These are phyloP conservation scores for Lathamus discolor DNA, from an alignment of 2,113 vertebrate species.

Conservation along the genomic window DNA sequence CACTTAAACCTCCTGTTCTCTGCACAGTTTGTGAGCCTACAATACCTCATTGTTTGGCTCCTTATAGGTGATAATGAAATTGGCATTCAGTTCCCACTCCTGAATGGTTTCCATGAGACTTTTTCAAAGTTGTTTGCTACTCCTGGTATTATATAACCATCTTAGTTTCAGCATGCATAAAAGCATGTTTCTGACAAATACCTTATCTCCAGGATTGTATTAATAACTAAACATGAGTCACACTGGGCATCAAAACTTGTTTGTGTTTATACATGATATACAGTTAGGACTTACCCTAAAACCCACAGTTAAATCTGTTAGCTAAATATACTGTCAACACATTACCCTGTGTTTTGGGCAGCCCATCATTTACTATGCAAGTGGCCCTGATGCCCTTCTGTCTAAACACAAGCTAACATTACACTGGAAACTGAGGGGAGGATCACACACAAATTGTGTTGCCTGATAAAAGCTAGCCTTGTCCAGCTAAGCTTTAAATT, in stretches of 20 bases:
- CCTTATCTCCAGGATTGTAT: constrained; percentile 59
- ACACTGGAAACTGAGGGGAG: neutral
- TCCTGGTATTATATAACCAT: constrained; percentile 47
- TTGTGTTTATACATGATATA: neutral
- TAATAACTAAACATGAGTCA: constrained; percentile 53
- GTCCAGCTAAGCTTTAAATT: neutral
- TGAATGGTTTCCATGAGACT: constrained; percentile 29
- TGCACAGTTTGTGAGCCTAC: constrained; percentile 4
- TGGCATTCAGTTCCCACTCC: constrained; percentile 26
- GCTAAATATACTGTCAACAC: neutral
- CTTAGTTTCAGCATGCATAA: constrained; percentile 46
- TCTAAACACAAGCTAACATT: neutral
- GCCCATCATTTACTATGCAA: neutral
- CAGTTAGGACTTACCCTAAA: neutral
- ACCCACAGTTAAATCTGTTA: neutral
- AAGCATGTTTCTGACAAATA: constrained; percentile 59
- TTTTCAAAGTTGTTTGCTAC: constrained; percentile 46
- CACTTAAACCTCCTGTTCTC: neutral
- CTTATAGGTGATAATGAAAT: constrained; percentile 45
- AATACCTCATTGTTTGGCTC: constrained; percentile 58
- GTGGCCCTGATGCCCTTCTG: neutral
- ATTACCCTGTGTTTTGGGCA: neutral
- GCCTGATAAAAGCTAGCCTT: neutral
- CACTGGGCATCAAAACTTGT: neutral
- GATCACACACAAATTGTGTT: neutral